Evolutionary conservation across 2,797 vertebrate genomes (phyloP), one percentile per base, ranked within the genome.

Genomic region (Acomys russatus): DNA sequence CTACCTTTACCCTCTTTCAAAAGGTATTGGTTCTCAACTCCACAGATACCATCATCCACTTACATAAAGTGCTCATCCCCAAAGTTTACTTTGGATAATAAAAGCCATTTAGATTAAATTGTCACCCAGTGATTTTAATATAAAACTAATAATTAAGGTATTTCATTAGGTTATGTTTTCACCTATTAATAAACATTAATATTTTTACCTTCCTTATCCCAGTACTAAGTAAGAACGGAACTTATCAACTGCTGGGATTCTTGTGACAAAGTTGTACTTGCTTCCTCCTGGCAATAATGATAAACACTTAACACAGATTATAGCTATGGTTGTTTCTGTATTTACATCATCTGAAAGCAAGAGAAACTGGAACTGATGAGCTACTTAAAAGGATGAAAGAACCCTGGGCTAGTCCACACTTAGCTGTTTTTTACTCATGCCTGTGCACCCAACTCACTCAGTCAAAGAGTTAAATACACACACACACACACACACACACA

Each of bases 171-270:
- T 30, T 73, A 33, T 73, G 3, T 89, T 92, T 93, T 9, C 77
- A n/a, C 61, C 51, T 82, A 35, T 23, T 80, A 20, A 61, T 70
- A 94, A 84, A 84, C 66, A 77, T 1, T 4, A 51, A 44, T 76
- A 86, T 68, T 91, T 82, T 94, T 61, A 25, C 80, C 63, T 89
- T 82, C 86, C n/a, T 85, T 87, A 14, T 22, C 71, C 30, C n/a
- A 80, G 22, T 63, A 63, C 12, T 78, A n/a, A 61, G n/a, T 66
- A 77, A 92, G 74, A 77, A 64, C 15, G 68, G 59, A 49, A 91
- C 54, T 79, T 54, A 89, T 73, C 70, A 49, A 30, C 22, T 44
- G 30, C 66, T 51, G 44, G 78, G n/a, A 89, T 89, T 93, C 44
- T 77, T 59, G 23, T 30, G 38, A 64, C 15, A 59, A 20, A 84